These are phyloP conservation scores for Pegoplata infirma DNA, from an alignment of 2,888 invertebrate genomes.

Conservation along the genomic window DNA sequence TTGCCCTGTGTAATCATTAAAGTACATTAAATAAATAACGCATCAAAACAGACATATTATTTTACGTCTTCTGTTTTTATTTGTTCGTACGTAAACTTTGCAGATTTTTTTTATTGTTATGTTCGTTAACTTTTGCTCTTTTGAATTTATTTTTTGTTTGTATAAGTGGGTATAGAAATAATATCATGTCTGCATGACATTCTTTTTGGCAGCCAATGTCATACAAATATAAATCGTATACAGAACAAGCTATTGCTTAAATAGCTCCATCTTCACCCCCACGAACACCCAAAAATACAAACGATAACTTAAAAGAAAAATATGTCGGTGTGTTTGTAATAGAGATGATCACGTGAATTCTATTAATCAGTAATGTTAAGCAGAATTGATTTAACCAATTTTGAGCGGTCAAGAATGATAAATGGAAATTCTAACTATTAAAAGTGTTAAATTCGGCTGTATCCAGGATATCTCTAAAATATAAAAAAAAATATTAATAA, in stretches of 20 bases:
- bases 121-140: neutral
- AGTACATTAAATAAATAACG: too few relatives aligned
- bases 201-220: constrained; percentile 73
- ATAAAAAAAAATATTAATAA: too few relatives aligned
- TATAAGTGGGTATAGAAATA: neutral
- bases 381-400: too few relatives aligned
- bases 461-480: too few relatives aligned
- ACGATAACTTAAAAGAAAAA: neutral
- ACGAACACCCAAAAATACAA: constrained; percentile 18
- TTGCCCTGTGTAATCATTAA: too few relatives aligned
- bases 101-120: constrained; percentile 16
- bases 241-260: constrained; percentile 33
- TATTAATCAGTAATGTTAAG: too few relatives aligned
- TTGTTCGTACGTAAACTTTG: constrained; percentile 37
- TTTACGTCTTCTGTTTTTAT: constrained; percentile 24
- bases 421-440: too few relatives aligned
- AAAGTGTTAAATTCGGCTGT: too few relatives aligned
- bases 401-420: too few relatives aligned
- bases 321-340: neutral
- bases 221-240: constrained; percentile 70
- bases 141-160: constrained; percentile 2
- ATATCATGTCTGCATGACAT: constrained; percentile 69
- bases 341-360: too few relatives aligned
- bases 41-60: too few relatives aligned
- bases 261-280: constrained; percentile 34